Evolutionary conservation across 92 coral and sea anemone genomes (phyloP).

Genomic region (Micromussa lordhowensis): DNA sequence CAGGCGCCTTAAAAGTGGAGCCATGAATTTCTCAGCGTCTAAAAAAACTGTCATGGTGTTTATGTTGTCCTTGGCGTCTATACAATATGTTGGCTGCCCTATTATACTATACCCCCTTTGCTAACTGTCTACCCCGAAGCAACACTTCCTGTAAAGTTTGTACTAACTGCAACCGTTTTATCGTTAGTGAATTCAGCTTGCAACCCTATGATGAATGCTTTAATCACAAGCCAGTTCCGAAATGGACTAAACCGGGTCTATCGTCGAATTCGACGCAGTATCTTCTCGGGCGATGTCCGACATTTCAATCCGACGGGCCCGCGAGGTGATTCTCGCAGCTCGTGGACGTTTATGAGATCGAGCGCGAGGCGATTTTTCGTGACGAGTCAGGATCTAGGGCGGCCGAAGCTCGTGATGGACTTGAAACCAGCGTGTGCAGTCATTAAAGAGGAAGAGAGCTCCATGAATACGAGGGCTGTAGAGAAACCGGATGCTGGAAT

Average conservation of each 20-base stretch:
- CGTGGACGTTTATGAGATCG: slow-evolving; percentile 45
- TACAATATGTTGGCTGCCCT: slow-evolving; percentile 92
- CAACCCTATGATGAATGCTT: slow-evolving; percentile 92
- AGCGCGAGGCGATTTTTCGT: slow-evolving; percentile 25
- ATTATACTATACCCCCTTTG: slow-evolving; percentile 65
- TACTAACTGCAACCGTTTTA: slow-evolving; percentile 69
- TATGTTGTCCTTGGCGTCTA: slow-evolving; percentile 87
- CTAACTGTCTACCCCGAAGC: slow-evolving; percentile 61
- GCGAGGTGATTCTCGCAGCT: slow-evolving; percentile 43
- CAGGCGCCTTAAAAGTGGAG: slow-evolving; percentile 60
- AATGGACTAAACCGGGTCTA: slow-evolving; percentile 79
- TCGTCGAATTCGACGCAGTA: slow-evolving; percentile 65
- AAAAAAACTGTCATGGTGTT: slow-evolving; percentile 85
- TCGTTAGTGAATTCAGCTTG: slow-evolving; percentile 82
- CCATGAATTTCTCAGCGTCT: slow-evolving; percentile 57
- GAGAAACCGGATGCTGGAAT: not conserved
- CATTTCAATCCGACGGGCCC: slow-evolving; percentile 11
- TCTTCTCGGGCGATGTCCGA: slow-evolving; percentile 23
- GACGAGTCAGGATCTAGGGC: slow-evolving; percentile 14
- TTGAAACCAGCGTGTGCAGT: slow-evolving; percentile 12
- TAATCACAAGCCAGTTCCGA: slow-evolving; percentile 90
- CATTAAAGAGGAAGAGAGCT: slow-evolving; percentile 33
- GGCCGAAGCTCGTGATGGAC: slow-evolving; percentile 23
- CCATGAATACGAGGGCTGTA: slow-evolving; percentile 12
- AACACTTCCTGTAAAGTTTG: slow-evolving; percentile 52